Percentiles rank a stretch among this genome's conserved stretches.
phyloP scores from a whole-genome alignment of 2,113 vertebrate genomes.

The Xenotilapia leptura region DNA sequence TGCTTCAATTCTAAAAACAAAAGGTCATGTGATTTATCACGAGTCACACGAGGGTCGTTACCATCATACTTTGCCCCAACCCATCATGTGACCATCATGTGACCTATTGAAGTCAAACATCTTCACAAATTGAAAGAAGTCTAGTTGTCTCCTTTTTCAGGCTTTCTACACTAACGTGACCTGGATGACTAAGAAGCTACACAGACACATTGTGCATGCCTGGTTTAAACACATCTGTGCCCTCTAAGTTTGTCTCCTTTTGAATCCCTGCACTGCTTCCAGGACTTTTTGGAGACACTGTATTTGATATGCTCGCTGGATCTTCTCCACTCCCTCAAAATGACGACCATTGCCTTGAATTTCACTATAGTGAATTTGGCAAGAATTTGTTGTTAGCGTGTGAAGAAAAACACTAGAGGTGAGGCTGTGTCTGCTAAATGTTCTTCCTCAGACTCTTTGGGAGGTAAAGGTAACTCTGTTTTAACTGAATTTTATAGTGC shows the following conservation, averaged over 20 bases:
- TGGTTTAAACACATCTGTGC: not conserved
- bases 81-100: not conserved
- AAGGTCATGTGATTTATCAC: not conserved
- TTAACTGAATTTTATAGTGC: not conserved
- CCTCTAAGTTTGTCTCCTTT: not conserved
- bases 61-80: not conserved
- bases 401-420: not conserved
- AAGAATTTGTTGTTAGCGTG: not conserved
- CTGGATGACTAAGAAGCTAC: not conserved
- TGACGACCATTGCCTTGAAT: fast-evolving
- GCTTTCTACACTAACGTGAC: not conserved
- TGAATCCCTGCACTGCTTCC: not conserved
- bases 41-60: not conserved
- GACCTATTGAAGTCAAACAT: not conserved
- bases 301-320: not conserved
- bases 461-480: not conserved
- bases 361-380: not conserved
- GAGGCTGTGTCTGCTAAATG: not conserved
- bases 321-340: fast-evolving
- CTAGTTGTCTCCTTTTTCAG: not conserved
- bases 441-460: not conserved
- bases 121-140: not conserved
- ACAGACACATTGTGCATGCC: fast-evolving
- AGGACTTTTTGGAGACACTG: not conserved
- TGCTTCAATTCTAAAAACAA: not conserved